A percentile compares a stretch with the other conserved stretches of the same genome.
Conservation (phyloP, 23 tunicate species). For the Halocynthia roretzi region DNA sequence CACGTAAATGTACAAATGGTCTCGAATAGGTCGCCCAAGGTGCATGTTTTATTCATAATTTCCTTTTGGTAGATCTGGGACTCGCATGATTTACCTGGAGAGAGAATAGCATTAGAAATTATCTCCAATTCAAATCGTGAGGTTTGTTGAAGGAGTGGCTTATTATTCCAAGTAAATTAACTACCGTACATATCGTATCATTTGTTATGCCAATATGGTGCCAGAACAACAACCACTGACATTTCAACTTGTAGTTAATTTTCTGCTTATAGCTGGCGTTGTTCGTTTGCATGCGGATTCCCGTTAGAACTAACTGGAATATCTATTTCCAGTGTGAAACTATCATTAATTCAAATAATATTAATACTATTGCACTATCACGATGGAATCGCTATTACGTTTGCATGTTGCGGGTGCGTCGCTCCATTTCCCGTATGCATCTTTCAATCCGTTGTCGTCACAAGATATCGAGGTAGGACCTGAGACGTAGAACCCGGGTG, state of each 20-base stretch:
- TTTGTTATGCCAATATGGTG: not conserved
- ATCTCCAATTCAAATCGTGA: not conserved
- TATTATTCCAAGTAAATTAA: not conserved
- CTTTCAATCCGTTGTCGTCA: slow-evolving; percentile 17
- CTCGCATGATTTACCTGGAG: slow-evolving; percentile 1
- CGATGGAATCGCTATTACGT: not conserved
- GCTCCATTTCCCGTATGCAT: slow-evolving; percentile 7
- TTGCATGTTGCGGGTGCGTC: not conserved
- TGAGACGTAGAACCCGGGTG: slow-evolving; percentile 1
- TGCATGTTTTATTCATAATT: slow-evolving; percentile 4
- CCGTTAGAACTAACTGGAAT: not conserved
- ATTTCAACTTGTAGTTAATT: too few relatives aligned
- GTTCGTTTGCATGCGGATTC: not conserved
- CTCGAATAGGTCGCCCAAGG: not conserved
- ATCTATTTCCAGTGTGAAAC: not conserved
- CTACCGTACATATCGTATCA: not conserved
- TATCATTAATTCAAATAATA: not conserved
- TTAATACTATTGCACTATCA: not conserved
- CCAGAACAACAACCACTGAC: not conserved
- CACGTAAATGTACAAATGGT: slow-evolving; percentile 4
- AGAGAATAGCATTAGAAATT: not conserved
- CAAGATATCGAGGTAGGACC: not conserved
- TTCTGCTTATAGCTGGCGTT: too few relatives aligned
- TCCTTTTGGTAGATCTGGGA: not conserved
- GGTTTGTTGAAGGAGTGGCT: too few relatives aligned